Base-by-base conservation (phyloP, 37 sponge, comb jelly and placozoan species). In the Mnemiopsis leidyi region DNA sequence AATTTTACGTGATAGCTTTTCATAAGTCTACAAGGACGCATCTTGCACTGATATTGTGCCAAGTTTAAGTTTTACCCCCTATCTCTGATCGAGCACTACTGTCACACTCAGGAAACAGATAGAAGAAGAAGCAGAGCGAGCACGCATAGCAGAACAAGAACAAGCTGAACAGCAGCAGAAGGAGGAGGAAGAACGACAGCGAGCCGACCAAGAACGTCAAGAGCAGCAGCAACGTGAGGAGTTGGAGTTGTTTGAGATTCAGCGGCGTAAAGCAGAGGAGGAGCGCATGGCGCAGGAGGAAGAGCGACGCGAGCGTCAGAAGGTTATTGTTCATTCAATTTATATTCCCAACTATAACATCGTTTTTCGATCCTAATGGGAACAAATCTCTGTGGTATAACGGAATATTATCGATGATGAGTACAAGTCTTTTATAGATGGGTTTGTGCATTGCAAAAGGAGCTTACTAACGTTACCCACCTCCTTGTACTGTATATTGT, bases 271-370 rank as follows among this genome's bases (percentile, higher is more conserved):
- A 30, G 82, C 82, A 23, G 82, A 82, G 23, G 90, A 85, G 90
- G 90, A 85, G 3, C 23, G 90, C 21, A 26, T 39, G 61, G 90
- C 90, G 23, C 33, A 85, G 90, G 90, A 38, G 48, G 90, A 85
- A 29, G 90, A 85, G 90, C 2, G 90, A 21, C 23, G 90, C 26
- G 90, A 85, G 24, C 40, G 90, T 23, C 90, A 85, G 36, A 85
- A 85, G 35, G 61, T 40, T 13, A 85, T 39, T 71, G 9, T 48
- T 48, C 61, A 13, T 48, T 48, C 13, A 13, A 48, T 48, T 48
- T 48, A 48, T n/a, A n/a, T n/a, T n/a, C n/a, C n/a, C n/a, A n/a
- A n/a, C n/a, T n/a, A n/a, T n/a, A n/a, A n/a, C n/a, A n/a, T n/a
- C n/a, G n/a, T n/a, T n/a, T n/a, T n/a, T n/a, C n/a, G n/a, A n/a